Evolutionary conservation across 2,113 vertebrate genomes (phyloP), one percentile per base, ranked within the genome.

Genomic region (Eurystomus gularis): DNA sequence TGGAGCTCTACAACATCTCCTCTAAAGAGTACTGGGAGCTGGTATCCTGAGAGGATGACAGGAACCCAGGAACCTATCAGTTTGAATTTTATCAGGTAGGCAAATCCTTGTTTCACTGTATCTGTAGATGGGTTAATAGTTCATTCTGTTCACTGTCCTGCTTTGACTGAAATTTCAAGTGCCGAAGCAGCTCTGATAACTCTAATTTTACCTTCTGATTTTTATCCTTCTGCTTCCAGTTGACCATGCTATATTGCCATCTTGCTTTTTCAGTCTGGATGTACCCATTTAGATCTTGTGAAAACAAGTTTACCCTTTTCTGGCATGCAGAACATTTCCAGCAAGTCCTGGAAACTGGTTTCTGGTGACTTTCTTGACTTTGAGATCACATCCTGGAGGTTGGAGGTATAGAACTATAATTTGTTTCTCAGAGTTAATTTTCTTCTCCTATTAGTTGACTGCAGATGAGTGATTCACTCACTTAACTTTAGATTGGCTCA

Each of bases 391-490:
- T 93, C 29, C 62, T 85, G 49, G 55, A 84, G 70, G 49, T 83
- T 80, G 60, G 37, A 52, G 65, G 46, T 86, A 69, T 86, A 88
- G 73, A 77, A 23, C 60, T 79, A 23, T 86, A 96, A 97, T 80
- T 96, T 82, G 33, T 94, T 96, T 96, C 78, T 93, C 76, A 75
- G 88, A 86, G 76, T 57, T 96, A 69, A 93, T 95, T 96, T 95
- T 95, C 60, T 96, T 42, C 24, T 78, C 65, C 58, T 93, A 79
- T 96, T 96, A 94, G 81, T 61, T 93, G 88, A 82, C 28, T 6
- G 8, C 55, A 87, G 84, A 68, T 92, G 83, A 93, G 75, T 0
- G 2, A 94, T 90, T 97, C 93, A 95, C 37, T 94, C 85, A 66
- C 72, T 96, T 84, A 96, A 70, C 72, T 95, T 89, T 78, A 87